Base-by-base conservation (phyloP, 2,888 invertebrate species). In the Drosophila paucipuncta region DNA sequence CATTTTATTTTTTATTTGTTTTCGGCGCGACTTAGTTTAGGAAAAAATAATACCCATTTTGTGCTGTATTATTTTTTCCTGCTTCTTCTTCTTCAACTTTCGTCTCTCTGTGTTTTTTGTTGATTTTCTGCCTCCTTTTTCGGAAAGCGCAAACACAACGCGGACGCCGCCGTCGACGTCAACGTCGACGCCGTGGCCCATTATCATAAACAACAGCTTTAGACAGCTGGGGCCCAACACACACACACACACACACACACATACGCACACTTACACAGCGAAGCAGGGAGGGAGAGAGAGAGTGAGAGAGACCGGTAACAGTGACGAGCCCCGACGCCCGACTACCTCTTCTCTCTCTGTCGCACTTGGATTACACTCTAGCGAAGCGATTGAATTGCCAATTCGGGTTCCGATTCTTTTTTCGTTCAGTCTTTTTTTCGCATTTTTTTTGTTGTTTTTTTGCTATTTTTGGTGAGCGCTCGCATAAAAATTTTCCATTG, bases 161-260 rank as follows among this genome's bases (percentile, higher is more conserved):
- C 16, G 9, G 63, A 62, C 64, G 69, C 43, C 59, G 54, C 18
- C 54, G 43, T 60, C 57, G 66, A 25, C 60, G 53, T n/a, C 57
- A 31, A 31, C 31, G 33, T 33, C 33, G 68, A 50, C 76, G 73
- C 67, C 73, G 63, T 16, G 31, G 63, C 57, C 82, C 80, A 85
- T 88, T 83, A 90, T 86, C 85, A 90, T 90, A 86, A 90, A 85
- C 88, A 87, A 85, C 81, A 88, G 85, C 83, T 79, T 90, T 68
- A 88, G 90, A 86, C 86, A 90, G 81, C 85, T 85, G 86, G 85
- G 83, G 69, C 81, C 89, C 58, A 57, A 66, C 41, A 25, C 25
- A 54, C 37, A 2, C 5, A 25, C 22, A 7, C 16, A 22, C 11
- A 25, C 5, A 13, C 11, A 61, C 47, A 52, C 2, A n/a, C 22